Conservation (phyloP, 2,113 vertebrate genomes). For the Platichthys flesus region DNA sequence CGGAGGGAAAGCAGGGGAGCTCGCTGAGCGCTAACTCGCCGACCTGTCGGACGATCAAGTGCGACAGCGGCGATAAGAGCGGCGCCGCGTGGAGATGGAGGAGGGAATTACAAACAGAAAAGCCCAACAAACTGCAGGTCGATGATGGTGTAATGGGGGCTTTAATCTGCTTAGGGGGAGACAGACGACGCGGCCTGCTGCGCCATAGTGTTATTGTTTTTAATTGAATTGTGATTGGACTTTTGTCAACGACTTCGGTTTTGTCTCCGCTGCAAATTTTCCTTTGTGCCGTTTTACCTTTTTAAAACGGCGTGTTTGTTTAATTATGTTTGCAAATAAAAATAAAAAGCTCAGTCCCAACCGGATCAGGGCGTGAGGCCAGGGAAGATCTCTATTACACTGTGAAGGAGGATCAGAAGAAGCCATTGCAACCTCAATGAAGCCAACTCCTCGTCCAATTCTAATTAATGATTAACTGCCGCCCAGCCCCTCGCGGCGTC, state of each 20-base stretch:
- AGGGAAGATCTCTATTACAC: slow-evolving; percentile 8
- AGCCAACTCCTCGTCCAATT: slow-evolving; percentile 27
- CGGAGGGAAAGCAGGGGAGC: neutral
- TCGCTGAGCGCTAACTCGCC: slow-evolving; percentile 22
- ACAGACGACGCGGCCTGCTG: neutral
- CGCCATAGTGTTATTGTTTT: slow-evolving; percentile 18
- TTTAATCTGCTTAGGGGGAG: slow-evolving; percentile 36
- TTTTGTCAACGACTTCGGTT: neutral
- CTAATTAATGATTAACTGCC: slow-evolving; percentile 41
- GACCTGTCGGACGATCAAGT: slow-evolving; percentile 36
- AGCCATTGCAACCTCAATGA: slow-evolving; percentile 8
- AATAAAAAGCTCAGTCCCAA: neutral
- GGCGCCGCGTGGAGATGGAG: slow-evolving; percentile 13
- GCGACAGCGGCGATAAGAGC: slow-evolving; percentile 39
- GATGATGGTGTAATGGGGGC: slow-evolving; percentile 48
- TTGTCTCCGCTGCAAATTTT: neutral
- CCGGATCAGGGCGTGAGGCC: neutral
- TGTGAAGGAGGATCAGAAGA: slow-evolving; percentile 22
- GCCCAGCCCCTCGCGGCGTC: neutral
- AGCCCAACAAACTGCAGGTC: slow-evolving; percentile 14
- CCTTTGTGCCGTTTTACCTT: neutral
- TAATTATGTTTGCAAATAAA: slow-evolving; percentile 2
- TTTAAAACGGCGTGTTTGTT: neutral
- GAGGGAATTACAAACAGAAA: slow-evolving; percentile 30
- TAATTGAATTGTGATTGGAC: neutral